Base-by-base conservation (phyloP, 2,113 vertebrate species). In the Antennarius striatus region DNA sequence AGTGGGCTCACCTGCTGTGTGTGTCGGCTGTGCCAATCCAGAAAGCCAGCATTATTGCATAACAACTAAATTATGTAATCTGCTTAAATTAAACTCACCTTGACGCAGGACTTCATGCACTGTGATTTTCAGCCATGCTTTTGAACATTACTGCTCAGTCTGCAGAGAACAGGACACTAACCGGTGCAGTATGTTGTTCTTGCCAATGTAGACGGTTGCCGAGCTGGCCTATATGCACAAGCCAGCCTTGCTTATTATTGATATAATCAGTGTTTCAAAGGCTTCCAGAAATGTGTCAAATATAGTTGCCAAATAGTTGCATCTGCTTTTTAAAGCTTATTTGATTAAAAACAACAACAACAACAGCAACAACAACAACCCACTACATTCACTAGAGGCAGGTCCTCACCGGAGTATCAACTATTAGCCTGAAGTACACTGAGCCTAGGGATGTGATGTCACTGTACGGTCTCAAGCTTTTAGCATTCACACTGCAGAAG, bases 211-310 rank as follows among this genome's bases (percentile, higher is more conserved):
- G 15, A 10, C 51, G 6, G 13, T 68, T 60, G 68, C 79, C 80
- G 66, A 78, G 46, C 45, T 77, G 80, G 54, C 60, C 30, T 39
- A 7, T 13, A 30, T 0, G 22, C 0, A 10, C 3, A n/a, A 67
- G 77, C 58, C 72, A 59, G 56, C 22, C 16, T 59, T 49, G 56
- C 57, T 70, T 16, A 53, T 71, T 46, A 47, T 57, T 55, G 17
- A n/a, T 63, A 69, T 69, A 42, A 66, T 48, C 70, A 42, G 30
- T 2, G 68, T 62, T 57, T 71, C 65, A 82, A 49, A 71, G 22
- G 57, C 16, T 3, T 66, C 77, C 74, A 29, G 63, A 81, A 81
- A 79, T 76, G 73, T 59, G 47, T 72, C 53, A 62, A 56, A 52
- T 43, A 52, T 36, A 46, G 28, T 42, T 64, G 4, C 32, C 32